phyloP scores from a whole-genome alignment of 2,113 vertebrate species.

The Apaloderma vittatum region DNA sequence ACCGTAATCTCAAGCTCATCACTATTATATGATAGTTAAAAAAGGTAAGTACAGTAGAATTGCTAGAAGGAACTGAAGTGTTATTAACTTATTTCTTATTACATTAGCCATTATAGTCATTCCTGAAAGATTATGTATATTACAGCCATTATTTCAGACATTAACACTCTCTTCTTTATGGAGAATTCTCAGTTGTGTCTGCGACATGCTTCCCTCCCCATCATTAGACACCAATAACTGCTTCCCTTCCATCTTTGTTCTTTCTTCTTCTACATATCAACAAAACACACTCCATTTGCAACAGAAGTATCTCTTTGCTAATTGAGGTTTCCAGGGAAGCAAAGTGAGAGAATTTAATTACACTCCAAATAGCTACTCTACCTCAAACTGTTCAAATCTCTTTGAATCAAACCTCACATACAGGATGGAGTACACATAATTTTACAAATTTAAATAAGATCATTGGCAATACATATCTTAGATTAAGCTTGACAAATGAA shows the following conservation, averaged over 20 bases:
- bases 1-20: constrained; percentile 14
- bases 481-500: background rate
- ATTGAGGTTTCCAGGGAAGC: constrained; percentile 8
- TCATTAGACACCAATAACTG: background rate
- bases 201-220: background rate
- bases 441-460: constrained; percentile 8
- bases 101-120: constrained; percentile 9
- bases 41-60: background rate
- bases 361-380: constrained; percentile 14
- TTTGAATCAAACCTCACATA: constrained; percentile 17
- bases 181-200: background rate
- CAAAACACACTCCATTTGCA: constrained; percentile 43
- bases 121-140: constrained; percentile 29
- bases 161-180: background rate
- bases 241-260: constrained; percentile 8
- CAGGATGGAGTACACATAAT: background rate
- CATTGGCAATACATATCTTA: background rate
- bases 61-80: constrained; percentile 16
- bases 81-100: constrained; percentile 48
- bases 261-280: background rate
- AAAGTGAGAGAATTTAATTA: constrained; percentile 61
- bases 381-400: constrained; percentile 29
- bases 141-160: constrained; percentile 1
- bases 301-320: constrained; percentile 8
- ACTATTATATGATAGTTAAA: constrained; percentile 7